Conservation (phyloP, 2,113 vertebrate genomes). For the Chunga burmeisteri region DNA sequence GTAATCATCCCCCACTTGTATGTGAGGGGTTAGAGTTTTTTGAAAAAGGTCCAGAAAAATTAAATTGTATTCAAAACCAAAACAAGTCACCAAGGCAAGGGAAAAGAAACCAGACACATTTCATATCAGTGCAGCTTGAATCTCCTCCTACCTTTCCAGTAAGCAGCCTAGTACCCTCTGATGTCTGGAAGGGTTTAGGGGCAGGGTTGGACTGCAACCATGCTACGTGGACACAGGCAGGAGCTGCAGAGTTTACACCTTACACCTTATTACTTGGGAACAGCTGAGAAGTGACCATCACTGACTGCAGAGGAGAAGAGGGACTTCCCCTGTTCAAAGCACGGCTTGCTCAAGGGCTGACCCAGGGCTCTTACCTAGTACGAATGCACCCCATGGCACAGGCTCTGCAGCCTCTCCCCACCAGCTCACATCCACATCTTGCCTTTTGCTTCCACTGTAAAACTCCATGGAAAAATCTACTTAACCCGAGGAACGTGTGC, state of each 20-base stretch:
- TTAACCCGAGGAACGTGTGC: fast-evolving
- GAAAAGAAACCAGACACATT: background rate
- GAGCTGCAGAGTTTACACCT: background rate
- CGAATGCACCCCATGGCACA: fast-evolving
- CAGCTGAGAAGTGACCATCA: background rate
- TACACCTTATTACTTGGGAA: background rate
- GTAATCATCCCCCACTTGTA: background rate
- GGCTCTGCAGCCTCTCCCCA: background rate
- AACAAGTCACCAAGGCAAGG: background rate
- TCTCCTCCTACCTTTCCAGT: background rate
- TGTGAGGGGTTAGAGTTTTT: background rate
- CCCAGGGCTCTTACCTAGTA: background rate
- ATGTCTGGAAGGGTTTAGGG: background rate
- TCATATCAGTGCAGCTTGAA: background rate
- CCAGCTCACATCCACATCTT: background rate
- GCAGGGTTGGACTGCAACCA: background rate
- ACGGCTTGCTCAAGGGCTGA: background rate
- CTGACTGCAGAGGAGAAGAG: background rate
- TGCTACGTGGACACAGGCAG: background rate
- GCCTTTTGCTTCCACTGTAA: background rate
- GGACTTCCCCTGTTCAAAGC: background rate
- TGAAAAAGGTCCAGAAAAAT: background rate
- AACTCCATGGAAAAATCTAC: background rate
- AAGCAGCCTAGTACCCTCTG: background rate
- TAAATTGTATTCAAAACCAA: background rate